Base-by-base conservation (phyloP, 2,113 vertebrate species). In the Prinia subflava region DNA sequence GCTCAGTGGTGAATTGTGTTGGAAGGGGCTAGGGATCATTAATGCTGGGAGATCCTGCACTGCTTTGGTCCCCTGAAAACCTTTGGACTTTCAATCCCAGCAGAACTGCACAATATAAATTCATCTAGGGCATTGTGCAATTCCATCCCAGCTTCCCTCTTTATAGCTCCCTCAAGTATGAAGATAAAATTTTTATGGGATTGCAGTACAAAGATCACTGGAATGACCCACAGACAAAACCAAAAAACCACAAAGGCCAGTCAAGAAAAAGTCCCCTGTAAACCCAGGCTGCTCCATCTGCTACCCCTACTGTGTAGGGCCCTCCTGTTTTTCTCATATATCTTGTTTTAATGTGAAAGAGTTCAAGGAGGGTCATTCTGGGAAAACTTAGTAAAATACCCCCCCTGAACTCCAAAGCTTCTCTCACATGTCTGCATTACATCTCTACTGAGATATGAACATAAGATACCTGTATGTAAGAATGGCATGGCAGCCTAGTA, bases 301-400 rank as follows among this genome's bases (percentile, higher is more conserved):
- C 49, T 41, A 9, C 50, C 55, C 15, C 67, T 87, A 1, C 53
- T 55, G 35, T 37, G 55, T 33, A 22, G 70, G 39, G 49, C 57
- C 22, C 39, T 79, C 23, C 73, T 60, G 14, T 7, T 71, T 52
- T 82, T 80, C 78, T 83, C 35, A 2, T 44, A 7, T 83, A 35
- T 88, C 39, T 85, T 83, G 19, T 84, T 91, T 67, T 86, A 87
- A 75, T 62, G 63, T 74, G 71, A 62, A 78, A 75, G 37, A 81
- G 73, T 78, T 92, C 59, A 68, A 68, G 90, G 27, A 83, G 28
- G 52, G 33, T 64, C 39, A 65, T 70, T 55, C 67, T 67, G 35
- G 76, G 85, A 85, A 64, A 83, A 23, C 37, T 52, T 59, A 50
- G 30, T 78, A 59, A 53, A 88, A 56, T 81, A 47, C 22, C n/a